Percentiles rank a stretch among this genome's conserved stretches.
Conservation (phyloP, 2,888 invertebrate genomes). For the Agriopis leucophaearia region DNA sequence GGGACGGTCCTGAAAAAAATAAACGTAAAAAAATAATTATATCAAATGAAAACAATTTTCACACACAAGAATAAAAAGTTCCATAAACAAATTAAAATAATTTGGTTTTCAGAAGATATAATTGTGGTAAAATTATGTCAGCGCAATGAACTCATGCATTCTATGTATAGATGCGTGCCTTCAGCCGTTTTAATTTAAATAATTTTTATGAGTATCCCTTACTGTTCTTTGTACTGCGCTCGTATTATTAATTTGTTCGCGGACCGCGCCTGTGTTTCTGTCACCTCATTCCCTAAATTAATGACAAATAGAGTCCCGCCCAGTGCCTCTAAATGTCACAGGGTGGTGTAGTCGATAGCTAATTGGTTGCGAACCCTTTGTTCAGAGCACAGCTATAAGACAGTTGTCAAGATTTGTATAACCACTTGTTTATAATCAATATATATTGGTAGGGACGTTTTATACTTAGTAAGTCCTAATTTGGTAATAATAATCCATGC, state of each 20-base stretch:
- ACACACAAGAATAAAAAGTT: too few species aligned
- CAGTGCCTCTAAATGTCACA: constrained; percentile 73
- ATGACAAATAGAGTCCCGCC: constrained; percentile 81
- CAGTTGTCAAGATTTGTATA: constrained; percentile 54
- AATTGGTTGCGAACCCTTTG: constrained; percentile 81
- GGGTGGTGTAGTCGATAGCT: constrained; percentile 76
- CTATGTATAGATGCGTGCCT: background rate
- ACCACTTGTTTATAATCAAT: background rate
- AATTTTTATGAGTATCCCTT: background rate
- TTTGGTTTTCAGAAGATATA: too few species aligned
- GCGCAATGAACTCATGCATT: background rate
- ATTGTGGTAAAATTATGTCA: background rate
- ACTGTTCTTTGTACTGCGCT: constrained; percentile 38
- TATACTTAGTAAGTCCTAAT: background rate
- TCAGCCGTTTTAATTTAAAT: background rate
- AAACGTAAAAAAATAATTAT: too few species aligned
- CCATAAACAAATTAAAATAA: too few species aligned
- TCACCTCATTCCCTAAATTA: constrained; percentile 84
- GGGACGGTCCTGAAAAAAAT: too few species aligned
- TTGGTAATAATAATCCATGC: too few species aligned
- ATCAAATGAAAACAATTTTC: too few species aligned
- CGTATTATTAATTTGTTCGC: constrained; percentile 76
- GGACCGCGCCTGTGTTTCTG: constrained; percentile 78
- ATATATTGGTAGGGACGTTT: background rate
- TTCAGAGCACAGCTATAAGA: constrained; percentile 49